These are phyloP conservation scores for Eulemur albifrons DNA, from an alignment of 2,797 vertebrate species.

Conservation along the genomic window DNA sequence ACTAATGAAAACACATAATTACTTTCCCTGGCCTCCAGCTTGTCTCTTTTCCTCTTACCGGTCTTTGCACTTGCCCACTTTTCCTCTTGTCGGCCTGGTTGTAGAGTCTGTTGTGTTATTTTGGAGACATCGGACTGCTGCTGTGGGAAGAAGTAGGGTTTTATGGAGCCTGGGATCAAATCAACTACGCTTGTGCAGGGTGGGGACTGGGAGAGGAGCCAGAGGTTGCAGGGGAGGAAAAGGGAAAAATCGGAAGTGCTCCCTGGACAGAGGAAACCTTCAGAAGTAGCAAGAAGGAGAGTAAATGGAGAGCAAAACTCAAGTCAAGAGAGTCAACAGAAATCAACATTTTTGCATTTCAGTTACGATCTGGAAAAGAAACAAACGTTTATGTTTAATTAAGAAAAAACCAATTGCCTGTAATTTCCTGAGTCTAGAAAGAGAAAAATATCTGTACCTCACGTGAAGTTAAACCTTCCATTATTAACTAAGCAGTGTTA, in stretches of 20 bases:
- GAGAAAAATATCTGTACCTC: not conserved
- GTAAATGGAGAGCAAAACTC: not conserved
- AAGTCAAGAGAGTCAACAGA: not conserved
- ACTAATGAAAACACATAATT: not conserved
- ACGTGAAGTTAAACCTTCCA: not conserved
- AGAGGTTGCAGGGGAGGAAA: not conserved
- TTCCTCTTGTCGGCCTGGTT: not conserved
- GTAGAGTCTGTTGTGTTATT: not conserved
- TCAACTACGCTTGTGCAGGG: not conserved
- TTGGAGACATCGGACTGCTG: not conserved
- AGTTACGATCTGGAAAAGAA: not conserved
- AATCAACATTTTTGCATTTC: not conserved
- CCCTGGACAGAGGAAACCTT: not conserved
- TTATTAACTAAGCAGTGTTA: not conserved
- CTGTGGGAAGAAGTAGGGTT: not conserved
- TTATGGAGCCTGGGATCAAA: not conserved
- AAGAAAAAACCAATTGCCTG: not conserved
- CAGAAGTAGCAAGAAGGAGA: not conserved
- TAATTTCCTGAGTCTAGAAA: not conserved
- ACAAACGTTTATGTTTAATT: slow-evolving; percentile 18
- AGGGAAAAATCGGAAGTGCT: not conserved
- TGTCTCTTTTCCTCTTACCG: not conserved
- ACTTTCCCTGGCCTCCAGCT: not conserved
- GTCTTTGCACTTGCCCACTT: not conserved
- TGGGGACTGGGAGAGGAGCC: not conserved